Percentiles rank a stretch among this genome's conserved stretches.
phyloP scores from a whole-genome alignment of 2,113 vertebrate species.

The Electrona antarctica region DNA sequence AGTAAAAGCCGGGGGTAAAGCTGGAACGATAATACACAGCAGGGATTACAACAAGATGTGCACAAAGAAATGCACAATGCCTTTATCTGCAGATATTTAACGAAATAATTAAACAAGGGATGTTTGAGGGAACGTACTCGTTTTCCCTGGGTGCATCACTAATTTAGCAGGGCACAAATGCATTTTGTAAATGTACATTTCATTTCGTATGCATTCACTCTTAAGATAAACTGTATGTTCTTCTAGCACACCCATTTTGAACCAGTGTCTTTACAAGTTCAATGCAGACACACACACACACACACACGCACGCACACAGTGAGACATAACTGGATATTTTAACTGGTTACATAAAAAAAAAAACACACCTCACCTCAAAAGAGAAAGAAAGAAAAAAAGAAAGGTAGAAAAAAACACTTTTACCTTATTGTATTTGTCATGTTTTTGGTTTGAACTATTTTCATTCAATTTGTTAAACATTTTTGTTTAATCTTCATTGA shows the following conservation, averaged over 20 bases:
- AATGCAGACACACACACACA: slow-evolving; percentile 24
- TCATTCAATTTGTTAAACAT: slow-evolving; percentile 45
- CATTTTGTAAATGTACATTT: slow-evolving; percentile 31
- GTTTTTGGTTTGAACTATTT: slow-evolving; percentile 55
- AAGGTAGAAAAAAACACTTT: slow-evolving; percentile 34
- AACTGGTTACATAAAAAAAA: slow-evolving; percentile 55
- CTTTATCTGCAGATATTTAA: slow-evolving; percentile 21
- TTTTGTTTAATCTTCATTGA: slow-evolving; percentile 37
- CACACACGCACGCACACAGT: slow-evolving; percentile 31
- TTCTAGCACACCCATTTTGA: slow-evolving; percentile 48
- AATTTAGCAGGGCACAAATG: slow-evolving; percentile 18
- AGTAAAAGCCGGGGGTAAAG: neutral
- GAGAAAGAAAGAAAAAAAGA: slow-evolving; percentile 3
- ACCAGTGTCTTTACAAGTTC: slow-evolving; percentile 57
- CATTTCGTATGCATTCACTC: slow-evolving; percentile 30
- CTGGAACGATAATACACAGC: neutral
- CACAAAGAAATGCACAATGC: slow-evolving; percentile 28
- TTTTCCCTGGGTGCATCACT: neutral
- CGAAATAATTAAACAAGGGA: neutral
- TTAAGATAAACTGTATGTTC: slow-evolving; percentile 43
- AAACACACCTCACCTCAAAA: slow-evolving; percentile 40
- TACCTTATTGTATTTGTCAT: slow-evolving; percentile 58
- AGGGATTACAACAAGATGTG: slow-evolving; percentile 3
- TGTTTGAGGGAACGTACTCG: neutral
- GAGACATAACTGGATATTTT: slow-evolving; percentile 60